Percentiles rank a stretch among this genome's conserved stretches.
These are phyloP conservation scores for Tretioscincus oriximinensis DNA, from an alignment of 2,113 vertebrate species.

Conservation along the genomic window DNA sequence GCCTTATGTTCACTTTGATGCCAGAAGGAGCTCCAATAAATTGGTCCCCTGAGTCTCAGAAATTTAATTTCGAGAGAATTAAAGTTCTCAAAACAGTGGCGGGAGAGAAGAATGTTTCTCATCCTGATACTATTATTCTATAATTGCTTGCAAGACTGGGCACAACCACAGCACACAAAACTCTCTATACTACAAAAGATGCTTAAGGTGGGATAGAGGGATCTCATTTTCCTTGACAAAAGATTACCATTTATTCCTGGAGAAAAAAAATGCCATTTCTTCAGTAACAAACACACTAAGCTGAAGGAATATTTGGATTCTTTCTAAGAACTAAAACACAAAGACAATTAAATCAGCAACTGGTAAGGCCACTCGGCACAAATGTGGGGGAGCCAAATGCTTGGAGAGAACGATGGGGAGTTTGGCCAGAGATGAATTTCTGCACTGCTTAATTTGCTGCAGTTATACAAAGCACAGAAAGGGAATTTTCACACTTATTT, in stretches of 20 bases:
- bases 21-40: background rate
- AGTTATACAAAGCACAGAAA: constrained; percentile 4
- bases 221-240: background rate
- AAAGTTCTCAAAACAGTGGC: background rate
- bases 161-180: background rate
- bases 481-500: too few relatives aligned
- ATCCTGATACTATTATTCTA: background rate
- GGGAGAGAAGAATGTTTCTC: background rate
- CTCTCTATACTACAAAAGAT: background rate
- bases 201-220: background rate
- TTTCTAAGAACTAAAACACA: background rate
- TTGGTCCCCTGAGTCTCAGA: background rate
- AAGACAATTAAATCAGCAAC: background rate
- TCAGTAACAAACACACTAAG: background rate
- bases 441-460: constrained; percentile 39
- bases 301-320: background rate
- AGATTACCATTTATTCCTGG: background rate
- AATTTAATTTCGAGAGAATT: background rate
- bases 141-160: background rate
- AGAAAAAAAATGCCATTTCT: background rate
- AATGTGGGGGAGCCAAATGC: background rate
- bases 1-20: background rate
- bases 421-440: constrained; percentile 12
- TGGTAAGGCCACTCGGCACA: background rate
- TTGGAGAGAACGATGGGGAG: constrained; percentile 13